Evolutionary conservation across 2,113 vertebrate species (phyloP).

Genomic region (Dicrurus megarhynchus): DNA sequence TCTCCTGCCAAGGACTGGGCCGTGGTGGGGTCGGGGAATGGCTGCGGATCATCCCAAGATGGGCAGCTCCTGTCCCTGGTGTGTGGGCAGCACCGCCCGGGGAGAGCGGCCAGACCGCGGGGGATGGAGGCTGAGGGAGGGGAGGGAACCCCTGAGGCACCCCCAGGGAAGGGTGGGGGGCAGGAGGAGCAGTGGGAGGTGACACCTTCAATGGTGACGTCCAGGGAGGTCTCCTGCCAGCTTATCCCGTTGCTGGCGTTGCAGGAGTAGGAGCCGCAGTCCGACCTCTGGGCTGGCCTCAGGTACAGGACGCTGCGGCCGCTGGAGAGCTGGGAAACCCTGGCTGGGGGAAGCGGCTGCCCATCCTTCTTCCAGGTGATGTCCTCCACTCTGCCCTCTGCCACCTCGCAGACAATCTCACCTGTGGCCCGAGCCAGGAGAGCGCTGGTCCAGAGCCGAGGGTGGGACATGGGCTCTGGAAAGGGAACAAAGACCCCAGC

Average conservation of each 20-base stretch:
- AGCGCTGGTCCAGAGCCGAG: neutral
- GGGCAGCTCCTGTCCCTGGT: neutral
- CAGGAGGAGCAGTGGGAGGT: neutral
- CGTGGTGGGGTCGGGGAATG: neutral
- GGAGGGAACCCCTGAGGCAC: neutral
- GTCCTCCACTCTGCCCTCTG: neutral
- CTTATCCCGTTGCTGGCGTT: slow-evolving; percentile 5
- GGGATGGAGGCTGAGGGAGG: neutral
- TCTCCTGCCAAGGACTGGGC: neutral
- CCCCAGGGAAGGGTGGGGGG: neutral
- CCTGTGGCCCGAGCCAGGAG: neutral
- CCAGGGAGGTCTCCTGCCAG: slow-evolving; percentile 28
- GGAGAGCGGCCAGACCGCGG: fast-evolving
- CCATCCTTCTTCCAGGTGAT: slow-evolving; percentile 33
- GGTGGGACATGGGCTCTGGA: neutral
- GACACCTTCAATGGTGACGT: neutral
- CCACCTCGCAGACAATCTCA: neutral
- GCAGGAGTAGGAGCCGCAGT: slow-evolving; percentile 53
- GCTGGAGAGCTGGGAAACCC: neutral
- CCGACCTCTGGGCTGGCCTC: neutral
- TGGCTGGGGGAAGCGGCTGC: neutral
- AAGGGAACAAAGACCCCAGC: neutral
- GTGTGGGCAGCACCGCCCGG: fast-evolving
- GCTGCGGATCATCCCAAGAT: fast-evolving
- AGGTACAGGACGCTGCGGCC: neutral